Conservation (phyloP, 2,797 vertebrate species). For the Poecile montanus region DNA sequence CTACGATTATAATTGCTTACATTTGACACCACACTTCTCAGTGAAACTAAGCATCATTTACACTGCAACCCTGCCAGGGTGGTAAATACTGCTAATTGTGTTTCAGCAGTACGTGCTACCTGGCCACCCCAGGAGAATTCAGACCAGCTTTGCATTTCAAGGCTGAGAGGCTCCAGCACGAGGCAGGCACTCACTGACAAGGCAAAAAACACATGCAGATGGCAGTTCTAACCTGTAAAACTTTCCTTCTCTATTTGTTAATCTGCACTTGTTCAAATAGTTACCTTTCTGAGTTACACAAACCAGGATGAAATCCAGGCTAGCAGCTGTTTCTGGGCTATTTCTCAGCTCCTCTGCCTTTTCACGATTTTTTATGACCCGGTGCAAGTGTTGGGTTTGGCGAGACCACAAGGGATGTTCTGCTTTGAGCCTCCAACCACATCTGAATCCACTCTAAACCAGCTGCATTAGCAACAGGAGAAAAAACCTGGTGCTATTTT, state of each 20-base stretch:
- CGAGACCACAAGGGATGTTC: not conserved
- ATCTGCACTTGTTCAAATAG: not conserved
- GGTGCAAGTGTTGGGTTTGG: not conserved
- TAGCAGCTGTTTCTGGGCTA: not conserved
- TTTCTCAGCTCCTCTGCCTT: not conserved
- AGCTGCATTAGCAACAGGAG: not conserved
- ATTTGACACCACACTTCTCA: not conserved
- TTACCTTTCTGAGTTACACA: not conserved
- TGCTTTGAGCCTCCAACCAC: not conserved
- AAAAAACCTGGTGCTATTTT: not conserved
- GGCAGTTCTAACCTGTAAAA: not conserved
- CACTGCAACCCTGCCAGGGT: slow-evolving; percentile 11
- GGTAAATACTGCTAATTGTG: slow-evolving; percentile 33
- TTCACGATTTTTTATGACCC: not conserved
- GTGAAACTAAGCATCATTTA: slow-evolving; percentile 24
- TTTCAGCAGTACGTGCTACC: not conserved
- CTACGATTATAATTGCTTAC: not conserved
- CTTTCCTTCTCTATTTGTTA: not conserved
- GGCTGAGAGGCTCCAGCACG: not conserved
- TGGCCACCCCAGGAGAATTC: slow-evolving; percentile 17
- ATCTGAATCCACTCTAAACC: not conserved
- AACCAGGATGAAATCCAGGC: not conserved
- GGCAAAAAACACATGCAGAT: not conserved
- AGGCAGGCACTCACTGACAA: not conserved
- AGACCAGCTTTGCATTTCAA: slow-evolving; percentile 34